Evolutionary conservation across 2,797 vertebrate species (phyloP).

Genomic region (Benthosema pterotum): DNA sequence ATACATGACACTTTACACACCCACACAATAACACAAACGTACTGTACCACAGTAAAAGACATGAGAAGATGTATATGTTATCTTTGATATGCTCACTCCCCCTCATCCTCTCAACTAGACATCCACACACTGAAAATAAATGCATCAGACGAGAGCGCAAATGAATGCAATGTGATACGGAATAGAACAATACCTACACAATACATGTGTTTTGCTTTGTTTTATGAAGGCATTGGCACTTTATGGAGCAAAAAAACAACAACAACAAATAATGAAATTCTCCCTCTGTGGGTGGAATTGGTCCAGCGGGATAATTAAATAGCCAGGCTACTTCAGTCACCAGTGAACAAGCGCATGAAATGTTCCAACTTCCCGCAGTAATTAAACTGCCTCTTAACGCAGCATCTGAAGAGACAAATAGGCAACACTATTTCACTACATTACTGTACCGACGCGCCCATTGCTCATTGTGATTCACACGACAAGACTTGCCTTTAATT

Average conservation of each 20-base stretch:
- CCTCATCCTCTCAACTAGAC: no score
- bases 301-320: slow-evolving; percentile 37
- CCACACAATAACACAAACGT: neutral
- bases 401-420: slow-evolving; percentile 36
- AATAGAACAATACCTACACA: neutral
- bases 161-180: slow-evolving; percentile 8
- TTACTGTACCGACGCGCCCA: slow-evolving; percentile 25
- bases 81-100: no score
- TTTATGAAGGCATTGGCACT: neutral
- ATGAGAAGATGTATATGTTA: neutral
- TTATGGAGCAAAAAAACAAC: slow-evolving; percentile 8
- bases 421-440: slow-evolving; percentile 17
- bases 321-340: slow-evolving; percentile 33
- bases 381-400: slow-evolving; percentile 46
- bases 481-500: slow-evolving; percentile 40
- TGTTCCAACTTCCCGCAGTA: slow-evolving; percentile 40
- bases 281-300: slow-evolving; percentile 20
- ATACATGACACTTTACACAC: neutral
- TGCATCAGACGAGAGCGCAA: neutral
- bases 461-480: slow-evolving; percentile 32
- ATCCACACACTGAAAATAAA: neutral
- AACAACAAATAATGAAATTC: slow-evolving; percentile 24
- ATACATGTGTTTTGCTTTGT: slow-evolving; percentile 9
- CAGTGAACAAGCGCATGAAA: slow-evolving; percentile 33
- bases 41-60: neutral